Percentiles rank a stretch among this genome's conserved stretches.
These are phyloP conservation scores for Platichthys flesus DNA, from an alignment of 2,113 vertebrate species.

Conservation along the genomic window DNA sequence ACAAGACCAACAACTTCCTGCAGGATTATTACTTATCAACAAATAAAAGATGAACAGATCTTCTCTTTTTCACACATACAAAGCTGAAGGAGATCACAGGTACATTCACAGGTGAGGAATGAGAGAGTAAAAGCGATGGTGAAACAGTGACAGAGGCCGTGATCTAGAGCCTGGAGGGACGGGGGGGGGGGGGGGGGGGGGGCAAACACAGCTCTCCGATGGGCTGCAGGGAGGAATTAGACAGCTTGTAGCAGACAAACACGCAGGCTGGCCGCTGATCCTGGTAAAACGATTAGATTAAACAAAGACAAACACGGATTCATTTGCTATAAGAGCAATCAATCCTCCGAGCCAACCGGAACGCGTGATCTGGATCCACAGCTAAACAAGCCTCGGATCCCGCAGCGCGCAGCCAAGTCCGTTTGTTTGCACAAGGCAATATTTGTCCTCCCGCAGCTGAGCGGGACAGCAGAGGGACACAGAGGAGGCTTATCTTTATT, in stretches of 20 bases:
- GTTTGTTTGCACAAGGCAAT: conserved; percentile 67
- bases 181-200: conserved; percentile 51
- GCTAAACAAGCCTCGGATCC: conserved; percentile 70
- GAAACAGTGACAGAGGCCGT: conserved; percentile 53
- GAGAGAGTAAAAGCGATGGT: conserved; percentile 37
- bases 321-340: conserved; percentile 78
- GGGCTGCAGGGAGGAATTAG: conserved; percentile 69
- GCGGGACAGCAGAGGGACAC: conserved; percentile 53
- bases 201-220: conserved; percentile 60
- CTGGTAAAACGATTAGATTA: conserved; percentile 79
- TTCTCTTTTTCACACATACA: conserved; percentile 1
- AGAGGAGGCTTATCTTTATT: conserved; percentile 58
- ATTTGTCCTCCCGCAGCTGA: conserved; percentile 64
- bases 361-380: conserved; percentile 71
- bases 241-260: conserved; percentile 79
- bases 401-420: conserved; percentile 66
- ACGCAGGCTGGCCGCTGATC: conserved; percentile 77
- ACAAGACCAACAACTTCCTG: conserved; percentile 6
- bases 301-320: conserved; percentile 80
- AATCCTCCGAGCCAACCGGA: conserved; percentile 74
- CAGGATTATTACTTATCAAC: not conserved
- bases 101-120: conserved; percentile 32
- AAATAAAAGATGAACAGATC: not conserved
- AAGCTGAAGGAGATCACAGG: not conserved
- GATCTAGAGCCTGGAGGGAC: conserved; percentile 43